Base-by-base conservation (phyloP, 2,113 vertebrate species). In the Capreolus pygargus region DNA sequence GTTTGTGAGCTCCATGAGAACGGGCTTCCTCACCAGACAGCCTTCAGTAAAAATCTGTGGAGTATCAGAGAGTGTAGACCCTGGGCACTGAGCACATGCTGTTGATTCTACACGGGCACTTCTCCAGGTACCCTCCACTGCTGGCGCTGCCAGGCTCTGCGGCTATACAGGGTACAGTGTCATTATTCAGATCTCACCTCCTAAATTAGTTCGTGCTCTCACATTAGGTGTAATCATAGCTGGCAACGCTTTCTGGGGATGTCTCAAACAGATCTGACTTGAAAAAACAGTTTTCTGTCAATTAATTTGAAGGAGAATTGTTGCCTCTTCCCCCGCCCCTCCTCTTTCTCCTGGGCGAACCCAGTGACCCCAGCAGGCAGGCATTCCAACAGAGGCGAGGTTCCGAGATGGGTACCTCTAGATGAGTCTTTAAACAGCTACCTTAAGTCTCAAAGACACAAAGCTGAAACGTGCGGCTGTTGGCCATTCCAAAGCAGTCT, bases 211-310 rank as follows among this genome's bases (percentile, higher is more conserved):
- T 57, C 94, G 8, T 33, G 83, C 86, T 93, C 95, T 94, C 94
- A 88, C 94, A 67, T 74, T 47, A 92, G 84, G 85, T 10, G 28
- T 50, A 45, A 93, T 84, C 39, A 79, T 83, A 64, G 82, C 88
- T 83, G 70, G 70, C 92, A 36, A 79, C 1, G 86, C 87, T 91
- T 97, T 95, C 94, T 96, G 95, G 57, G 92, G 82, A 97, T 96
- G 79, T 94, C 79, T 95, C 88, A 86, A 43, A 94, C 89, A 93
- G 33, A 91, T 8, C 8, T n/a, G 30, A 96, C 57, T 36, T 61
- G 90, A 39, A 94, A 87, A 91, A 83, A 55, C 12, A 52, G 25
- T 61, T 88, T 91, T 15, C 23, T 81, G 82, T 86, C 36, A 43
- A 78, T 89, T 78, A 88, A 93, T 86, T 85, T 90, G 90, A 90